These are phyloP conservation scores for Silvanus unidentatus DNA, from an alignment of 2,888 invertebrate species.

Conservation along the genomic window DNA sequence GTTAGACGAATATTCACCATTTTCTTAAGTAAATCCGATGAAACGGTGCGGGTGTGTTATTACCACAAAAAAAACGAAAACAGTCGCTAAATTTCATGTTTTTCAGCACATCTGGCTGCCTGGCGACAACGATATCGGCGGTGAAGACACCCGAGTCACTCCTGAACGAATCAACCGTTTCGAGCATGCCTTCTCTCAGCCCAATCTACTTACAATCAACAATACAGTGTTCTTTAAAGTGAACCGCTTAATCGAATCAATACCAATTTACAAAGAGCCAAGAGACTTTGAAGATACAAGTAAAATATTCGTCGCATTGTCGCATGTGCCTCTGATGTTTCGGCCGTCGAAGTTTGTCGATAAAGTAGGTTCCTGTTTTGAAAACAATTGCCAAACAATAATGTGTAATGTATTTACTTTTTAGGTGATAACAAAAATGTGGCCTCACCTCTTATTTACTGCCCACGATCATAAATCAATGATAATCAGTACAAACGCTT, in stretches of 20 bases:
- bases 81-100: too few species aligned
- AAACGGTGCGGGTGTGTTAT: conserved; percentile 29
- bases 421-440: conserved; percentile 57
- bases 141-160: conserved; percentile 71
- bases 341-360: conserved; percentile 51
- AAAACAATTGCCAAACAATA: conserved; percentile 2
- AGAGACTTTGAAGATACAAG: conserved; percentile 42
- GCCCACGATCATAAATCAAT: conserved; percentile 66
- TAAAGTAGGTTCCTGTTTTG: conserved; percentile 39
- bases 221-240: conserved; percentile 69
- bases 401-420: conserved; percentile 13
- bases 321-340: conserved; percentile 66
- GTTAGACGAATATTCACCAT: conserved; percentile 66
- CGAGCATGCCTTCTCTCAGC: conserved; percentile 66
- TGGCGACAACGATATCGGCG: conserved; percentile 97
- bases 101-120: conserved; percentile 76
- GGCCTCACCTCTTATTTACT: conserved; percentile 64
- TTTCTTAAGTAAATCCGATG: conserved; percentile 47
- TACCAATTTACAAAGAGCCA: conserved; percentile 51
- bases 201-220: conserved; percentile 55
- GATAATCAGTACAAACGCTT: conserved; percentile 47
- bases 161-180: conserved; percentile 66
- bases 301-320: conserved; percentile 60
- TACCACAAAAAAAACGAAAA: too few species aligned
- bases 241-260: conserved; percentile 61